Base-by-base conservation (phyloP, 1,140 invertebrate species). In the Galleria mellonella region DNA sequence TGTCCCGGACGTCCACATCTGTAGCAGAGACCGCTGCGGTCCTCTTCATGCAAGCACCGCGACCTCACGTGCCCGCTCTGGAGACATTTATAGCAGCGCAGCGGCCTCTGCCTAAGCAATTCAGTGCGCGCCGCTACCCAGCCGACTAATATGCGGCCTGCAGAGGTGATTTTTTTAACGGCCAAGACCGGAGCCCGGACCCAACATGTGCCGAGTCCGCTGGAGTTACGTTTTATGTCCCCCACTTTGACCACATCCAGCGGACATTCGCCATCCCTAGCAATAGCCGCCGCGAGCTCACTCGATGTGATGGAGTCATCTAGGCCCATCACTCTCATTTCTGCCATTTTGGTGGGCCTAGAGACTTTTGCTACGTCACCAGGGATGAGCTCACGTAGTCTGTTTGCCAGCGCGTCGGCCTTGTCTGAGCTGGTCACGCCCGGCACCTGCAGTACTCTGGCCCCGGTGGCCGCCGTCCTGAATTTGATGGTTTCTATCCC, bases 1-100 rank as follows among this genome's bases (percentile, higher is more conserved):
- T 68, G 64, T 0, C 61, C 55, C 0, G 28, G 0, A 9, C 43
- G 13, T 0, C 54, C 45, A 12, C 61, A 68, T 1, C 57, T 44
- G 31, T 33, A 59, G 28, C 61, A 59, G 0, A 41, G n/a, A 0
- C 12, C 15, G 4, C 43, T 51, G 6, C 55, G 47, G 14, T 58
- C 55, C 0, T 37, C 32, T 0, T 12, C 12, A 0, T 47, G 31
- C 0, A 13, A 9, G 32, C 62, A 66, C 9, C 17, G 17, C 0
- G 0, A 11, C 1, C 28, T 9, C 0, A 41, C 13, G 32, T 43
- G 56, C 0, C 58, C 58, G 0, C 12, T 32, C 7, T 30, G 38
- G 2, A 48, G 30, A 35, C 62, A 66, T 5, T 27, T 42, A 27
- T 35, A 66, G 31, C 62, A 66, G 1, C 35, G 29, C 23, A 47